These are phyloP conservation scores for Acipenser transmontanus DNA, from an alignment of 2,797 vertebrate species.

Conservation along the genomic window DNA sequence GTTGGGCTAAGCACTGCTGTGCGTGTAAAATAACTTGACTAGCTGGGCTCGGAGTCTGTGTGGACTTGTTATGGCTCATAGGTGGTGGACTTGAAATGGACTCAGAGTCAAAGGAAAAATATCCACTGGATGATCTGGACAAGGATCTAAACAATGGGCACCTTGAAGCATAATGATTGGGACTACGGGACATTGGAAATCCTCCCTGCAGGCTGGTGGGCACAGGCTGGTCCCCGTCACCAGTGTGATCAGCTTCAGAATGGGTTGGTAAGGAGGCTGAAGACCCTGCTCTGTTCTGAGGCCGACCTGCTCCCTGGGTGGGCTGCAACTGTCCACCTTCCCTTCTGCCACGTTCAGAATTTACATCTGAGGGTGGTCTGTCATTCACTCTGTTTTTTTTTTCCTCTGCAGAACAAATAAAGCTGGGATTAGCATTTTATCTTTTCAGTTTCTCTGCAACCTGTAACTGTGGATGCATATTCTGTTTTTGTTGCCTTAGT, in stretches of 20 bases:
- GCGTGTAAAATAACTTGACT: conserved; percentile 64
- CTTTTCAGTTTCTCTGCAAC: conserved; percentile 1
- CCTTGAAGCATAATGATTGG: conserved; percentile 66
- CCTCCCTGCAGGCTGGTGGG: conserved; percentile 52
- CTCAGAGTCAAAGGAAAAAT: conserved; percentile 83
- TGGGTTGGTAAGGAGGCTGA: conserved; percentile 46
- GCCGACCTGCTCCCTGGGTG: conserved; percentile 37
- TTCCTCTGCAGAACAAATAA: conserved; percentile 63
- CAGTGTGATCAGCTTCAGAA: conserved; percentile 28
- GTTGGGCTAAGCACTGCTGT: conserved; percentile 51
- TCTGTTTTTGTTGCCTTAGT: no score
- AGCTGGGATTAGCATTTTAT: conserved; percentile 35
- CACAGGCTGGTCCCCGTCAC: conserved; percentile 43
- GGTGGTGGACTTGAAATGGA: conserved; percentile 69
- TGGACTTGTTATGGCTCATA: conserved; percentile 73
- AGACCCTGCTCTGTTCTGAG: conserved; percentile 45
- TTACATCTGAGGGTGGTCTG: conserved; percentile 63
- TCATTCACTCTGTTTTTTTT: conserved; percentile 62
- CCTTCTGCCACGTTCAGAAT: conserved; percentile 52
- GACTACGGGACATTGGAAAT: conserved; percentile 53
- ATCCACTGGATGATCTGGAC: conserved; percentile 82
- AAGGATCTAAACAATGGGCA: conserved; percentile 68
- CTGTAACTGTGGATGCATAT: not conserved
- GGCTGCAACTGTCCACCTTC: conserved; percentile 56
- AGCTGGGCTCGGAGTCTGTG: conserved; percentile 79